phyloP scores from a whole-genome alignment of 2,113 vertebrate species.

The Eulemur rufifrons region DNA sequence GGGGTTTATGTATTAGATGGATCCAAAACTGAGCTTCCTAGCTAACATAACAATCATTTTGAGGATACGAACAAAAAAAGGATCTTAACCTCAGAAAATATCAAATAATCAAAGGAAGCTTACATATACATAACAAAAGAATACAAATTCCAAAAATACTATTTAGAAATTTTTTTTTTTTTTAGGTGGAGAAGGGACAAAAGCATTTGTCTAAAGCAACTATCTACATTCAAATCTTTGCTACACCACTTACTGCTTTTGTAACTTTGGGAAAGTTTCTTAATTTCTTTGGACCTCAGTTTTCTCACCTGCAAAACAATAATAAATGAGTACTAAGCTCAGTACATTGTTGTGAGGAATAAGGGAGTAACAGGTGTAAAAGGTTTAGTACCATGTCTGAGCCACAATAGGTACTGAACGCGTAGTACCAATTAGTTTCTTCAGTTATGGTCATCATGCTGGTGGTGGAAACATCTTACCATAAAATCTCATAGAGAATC shows the following conservation, averaged over 20 bases:
- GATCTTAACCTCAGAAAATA: neutral
- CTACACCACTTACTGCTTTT: neutral
- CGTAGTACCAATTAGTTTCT: neutral
- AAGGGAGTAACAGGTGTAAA: neutral
- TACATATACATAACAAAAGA: neutral
- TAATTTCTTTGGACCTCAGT: neutral
- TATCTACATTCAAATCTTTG: neutral
- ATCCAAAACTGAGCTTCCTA: slow-evolving; percentile 23
- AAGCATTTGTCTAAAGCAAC: neutral
- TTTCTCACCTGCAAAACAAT: neutral
- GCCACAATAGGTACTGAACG: neutral
- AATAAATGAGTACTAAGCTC: neutral
- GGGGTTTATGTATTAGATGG: neutral
- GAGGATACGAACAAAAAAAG: neutral
- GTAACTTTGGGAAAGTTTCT: neutral
- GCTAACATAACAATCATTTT: slow-evolving; percentile 8
- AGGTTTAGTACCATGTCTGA: neutral
- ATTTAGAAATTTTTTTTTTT: neutral
- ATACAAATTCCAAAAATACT: neutral
- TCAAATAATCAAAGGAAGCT: neutral
- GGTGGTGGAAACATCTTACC: neutral
- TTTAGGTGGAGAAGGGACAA: neutral
- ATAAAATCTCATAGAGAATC: slow-evolving; percentile 21
- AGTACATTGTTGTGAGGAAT: neutral
- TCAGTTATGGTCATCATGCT: neutral